Evolutionary conservation across 2,113 vertebrate species (phyloP).

Genomic region (Heptranchias perlo): DNA sequence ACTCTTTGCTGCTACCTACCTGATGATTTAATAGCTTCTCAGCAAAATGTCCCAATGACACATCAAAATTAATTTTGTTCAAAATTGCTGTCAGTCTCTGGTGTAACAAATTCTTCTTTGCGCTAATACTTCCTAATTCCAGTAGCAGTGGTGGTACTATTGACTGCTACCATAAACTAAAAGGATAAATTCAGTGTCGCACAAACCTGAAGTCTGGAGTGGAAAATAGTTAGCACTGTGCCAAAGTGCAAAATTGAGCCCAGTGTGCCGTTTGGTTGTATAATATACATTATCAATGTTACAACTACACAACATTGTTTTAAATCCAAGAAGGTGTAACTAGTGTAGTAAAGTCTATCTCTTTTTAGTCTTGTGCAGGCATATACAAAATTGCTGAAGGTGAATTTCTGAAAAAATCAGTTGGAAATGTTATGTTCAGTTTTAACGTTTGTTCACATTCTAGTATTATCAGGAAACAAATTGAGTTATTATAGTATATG

Average conservation of each 20-base stretch:
- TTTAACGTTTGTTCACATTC: neutral
- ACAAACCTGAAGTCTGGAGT: neutral
- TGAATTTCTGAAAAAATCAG: neutral
- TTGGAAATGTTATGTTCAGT: neutral
- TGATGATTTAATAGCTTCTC: neutral
- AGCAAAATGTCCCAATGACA: neutral
- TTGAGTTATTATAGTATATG: conserved; percentile 11
- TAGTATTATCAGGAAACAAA: neutral
- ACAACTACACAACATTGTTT: neutral
- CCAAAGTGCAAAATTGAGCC: neutral
- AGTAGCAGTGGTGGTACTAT: too few relatives aligned
- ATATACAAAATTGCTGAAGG: neutral
- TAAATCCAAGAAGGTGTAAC: neutral
- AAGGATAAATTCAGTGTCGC: neutral
- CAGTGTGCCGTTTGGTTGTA: neutral
- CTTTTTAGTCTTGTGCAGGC: neutral
- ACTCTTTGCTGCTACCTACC: neutral
- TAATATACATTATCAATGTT: neutral
- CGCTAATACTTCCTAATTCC: neutral
- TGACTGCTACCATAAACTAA: neutral
- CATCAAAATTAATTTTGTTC: neutral
- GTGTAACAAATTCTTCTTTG: neutral
- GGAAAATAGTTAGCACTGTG: neutral
- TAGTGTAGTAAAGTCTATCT: neutral
- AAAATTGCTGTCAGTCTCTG: neutral